Percentiles rank a stretch among this genome's conserved stretches.
Evolutionary conservation across 2,797 vertebrate species (phyloP).

Genomic region (Buceros bicornis): DNA sequence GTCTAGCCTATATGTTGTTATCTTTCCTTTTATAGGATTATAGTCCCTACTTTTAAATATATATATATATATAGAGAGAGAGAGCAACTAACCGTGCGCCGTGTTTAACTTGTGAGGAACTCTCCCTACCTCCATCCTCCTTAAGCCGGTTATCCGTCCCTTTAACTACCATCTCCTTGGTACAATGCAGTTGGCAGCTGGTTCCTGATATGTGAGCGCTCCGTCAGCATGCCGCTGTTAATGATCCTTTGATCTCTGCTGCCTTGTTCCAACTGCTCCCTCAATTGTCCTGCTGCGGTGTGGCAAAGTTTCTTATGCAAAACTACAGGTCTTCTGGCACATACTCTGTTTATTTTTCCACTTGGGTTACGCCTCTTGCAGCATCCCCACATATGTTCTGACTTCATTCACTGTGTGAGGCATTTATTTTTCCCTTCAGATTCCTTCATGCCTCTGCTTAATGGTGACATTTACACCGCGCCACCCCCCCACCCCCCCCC

Average conservation of each 20-base stretch:
- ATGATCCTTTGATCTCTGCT: slow-evolving; percentile 12
- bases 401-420: neutral
- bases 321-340: neutral
- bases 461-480: neutral
- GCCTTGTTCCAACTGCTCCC: neutral
- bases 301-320: neutral
- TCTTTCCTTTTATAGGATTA: neutral
- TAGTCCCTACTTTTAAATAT: neutral
- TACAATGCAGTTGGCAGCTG: neutral
- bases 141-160: neutral
- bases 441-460: neutral
- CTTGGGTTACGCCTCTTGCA: neutral
- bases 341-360: neutral
- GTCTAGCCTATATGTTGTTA: neutral
- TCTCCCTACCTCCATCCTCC: neutral
- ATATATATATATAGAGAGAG: neutral
- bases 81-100: neutral
- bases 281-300: neutral
- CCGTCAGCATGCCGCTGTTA: neutral
- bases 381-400: neutral
- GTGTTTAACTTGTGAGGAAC: neutral
- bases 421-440: neutral
- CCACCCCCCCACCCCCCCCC: no score
- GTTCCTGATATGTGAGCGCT: neutral
- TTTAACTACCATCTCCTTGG: neutral